Evolutionary conservation across 2,797 vertebrate genomes (phyloP).

Genomic region (Notamacropus eugenii): DNA sequence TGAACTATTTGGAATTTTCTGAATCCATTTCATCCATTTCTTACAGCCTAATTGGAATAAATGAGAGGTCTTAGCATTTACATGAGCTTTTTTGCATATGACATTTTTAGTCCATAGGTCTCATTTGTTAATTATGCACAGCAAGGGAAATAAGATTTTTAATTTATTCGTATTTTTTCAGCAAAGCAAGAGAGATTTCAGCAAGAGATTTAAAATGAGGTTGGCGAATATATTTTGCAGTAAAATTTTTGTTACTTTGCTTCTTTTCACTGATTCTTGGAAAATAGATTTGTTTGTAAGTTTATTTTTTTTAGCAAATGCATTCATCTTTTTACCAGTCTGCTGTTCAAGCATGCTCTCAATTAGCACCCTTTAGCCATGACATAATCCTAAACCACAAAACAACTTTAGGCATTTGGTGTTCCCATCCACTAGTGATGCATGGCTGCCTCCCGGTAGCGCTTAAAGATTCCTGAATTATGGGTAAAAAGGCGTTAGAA

Average conservation of each 20-base stretch:
- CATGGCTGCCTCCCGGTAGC: slow-evolving; percentile 34
- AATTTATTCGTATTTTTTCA: slow-evolving; percentile 47
- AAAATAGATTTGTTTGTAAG: slow-evolving; percentile 54
- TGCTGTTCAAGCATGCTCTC: slow-evolving; percentile 49
- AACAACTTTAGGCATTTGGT: slow-evolving; percentile 40
- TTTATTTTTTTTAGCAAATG: slow-evolving; percentile 36
- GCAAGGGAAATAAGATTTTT: slow-evolving; percentile 47
- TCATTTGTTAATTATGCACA: slow-evolving; percentile 54
- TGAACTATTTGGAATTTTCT: slow-evolving; percentile 13
- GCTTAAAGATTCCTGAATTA: slow-evolving; percentile 32
- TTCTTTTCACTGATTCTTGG: slow-evolving; percentile 44
- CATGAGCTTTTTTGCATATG: slow-evolving; percentile 28
- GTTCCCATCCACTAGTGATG: slow-evolving; percentile 40
- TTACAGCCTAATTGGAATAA: slow-evolving; percentile 46
- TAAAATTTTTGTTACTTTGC: slow-evolving; percentile 60
- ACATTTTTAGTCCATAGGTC: slow-evolving; percentile 47
- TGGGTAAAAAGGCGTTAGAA: slow-evolving; percentile 28
- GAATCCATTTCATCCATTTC: slow-evolving; percentile 51
- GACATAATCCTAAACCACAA: slow-evolving; percentile 20
- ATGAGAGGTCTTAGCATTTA: slow-evolving; percentile 44
- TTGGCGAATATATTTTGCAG: slow-evolving; percentile 56
- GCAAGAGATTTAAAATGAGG: slow-evolving; percentile 60
- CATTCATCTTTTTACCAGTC: slow-evolving; percentile 51
- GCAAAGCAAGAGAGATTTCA: slow-evolving; percentile 59
- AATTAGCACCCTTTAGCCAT: slow-evolving; percentile 59